Evolutionary conservation across 2,797 vertebrate genomes (phyloP).

Genomic region (Erpetoichthys calabaricus): DNA sequence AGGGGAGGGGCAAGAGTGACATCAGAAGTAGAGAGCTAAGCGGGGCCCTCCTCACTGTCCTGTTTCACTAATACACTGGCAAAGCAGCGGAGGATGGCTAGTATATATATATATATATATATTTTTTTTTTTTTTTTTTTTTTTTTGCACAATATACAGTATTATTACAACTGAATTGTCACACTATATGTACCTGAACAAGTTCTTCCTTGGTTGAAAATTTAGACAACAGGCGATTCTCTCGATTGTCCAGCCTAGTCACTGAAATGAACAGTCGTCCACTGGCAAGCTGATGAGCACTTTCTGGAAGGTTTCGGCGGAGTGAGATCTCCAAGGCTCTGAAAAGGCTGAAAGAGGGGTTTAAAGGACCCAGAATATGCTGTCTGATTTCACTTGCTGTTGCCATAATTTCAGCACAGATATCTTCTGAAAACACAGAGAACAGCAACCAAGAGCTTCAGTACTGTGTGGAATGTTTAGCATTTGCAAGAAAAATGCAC

Average conservation of each 20-base stretch:
- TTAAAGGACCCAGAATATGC: slow-evolving; percentile 57
- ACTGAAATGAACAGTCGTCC: slow-evolving; percentile 61
- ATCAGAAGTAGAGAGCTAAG: too few relatives aligned
- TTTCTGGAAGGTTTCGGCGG: slow-evolving; percentile 39
- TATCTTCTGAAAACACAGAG: slow-evolving; percentile 17
- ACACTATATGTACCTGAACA: slow-evolving; percentile 44
- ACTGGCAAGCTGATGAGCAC: slow-evolving; percentile 57
- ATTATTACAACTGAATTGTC: too few relatives aligned
- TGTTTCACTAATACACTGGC: too few relatives aligned
- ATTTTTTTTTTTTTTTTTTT: too few relatives aligned
- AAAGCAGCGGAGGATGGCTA: too few relatives aligned
- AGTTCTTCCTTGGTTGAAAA: slow-evolving; percentile 71
- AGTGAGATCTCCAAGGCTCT: slow-evolving; percentile 44
- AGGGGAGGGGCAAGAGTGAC: too few relatives aligned
- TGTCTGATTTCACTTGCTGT: slow-evolving; percentile 42
- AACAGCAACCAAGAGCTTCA: fast-evolving
- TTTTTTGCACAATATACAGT: too few relatives aligned
- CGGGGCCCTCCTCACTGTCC: too few relatives aligned
- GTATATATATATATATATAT: too few relatives aligned
- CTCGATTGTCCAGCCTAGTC: slow-evolving; percentile 55
- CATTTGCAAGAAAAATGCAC: too few relatives aligned
- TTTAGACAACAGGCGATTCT: slow-evolving; percentile 55
- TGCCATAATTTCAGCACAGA: slow-evolving; percentile 49
- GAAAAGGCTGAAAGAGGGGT: slow-evolving; percentile 53
- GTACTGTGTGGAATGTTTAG: background rate